Conservation (phyloP, 2,113 vertebrate genomes). For the Phalacrocorax carbo region DNA sequence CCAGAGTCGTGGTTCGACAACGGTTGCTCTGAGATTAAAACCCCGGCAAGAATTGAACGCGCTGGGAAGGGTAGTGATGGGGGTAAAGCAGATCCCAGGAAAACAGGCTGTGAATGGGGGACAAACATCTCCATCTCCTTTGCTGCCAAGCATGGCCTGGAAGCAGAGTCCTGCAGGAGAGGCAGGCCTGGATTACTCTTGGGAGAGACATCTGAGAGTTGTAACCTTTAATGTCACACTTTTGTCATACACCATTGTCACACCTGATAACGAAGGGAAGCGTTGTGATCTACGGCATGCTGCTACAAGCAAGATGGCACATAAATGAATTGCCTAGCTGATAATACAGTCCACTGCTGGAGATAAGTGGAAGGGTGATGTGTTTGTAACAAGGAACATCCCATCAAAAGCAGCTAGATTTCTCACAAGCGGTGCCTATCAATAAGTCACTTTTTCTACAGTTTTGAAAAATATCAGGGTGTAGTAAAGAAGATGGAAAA, state of each 20-base stretch:
- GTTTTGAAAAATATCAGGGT: background rate
- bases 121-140: no score
- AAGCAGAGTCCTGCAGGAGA: background rate
- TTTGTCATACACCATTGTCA: background rate
- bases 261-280: background rate
- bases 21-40: background rate
- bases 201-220: background rate
- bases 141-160: no score
- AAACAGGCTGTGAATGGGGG: background rate
- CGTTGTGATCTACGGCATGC: background rate
- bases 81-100: background rate
- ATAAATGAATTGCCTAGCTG: background rate
- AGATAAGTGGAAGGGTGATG: background rate
- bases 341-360: background rate
- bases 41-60: background rate
- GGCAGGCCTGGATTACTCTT: background rate
- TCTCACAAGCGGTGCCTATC: background rate
- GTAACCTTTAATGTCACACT: background rate
- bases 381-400: background rate
- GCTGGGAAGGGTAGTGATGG: background rate
- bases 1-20: background rate
- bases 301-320: background rate
- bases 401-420: background rate
- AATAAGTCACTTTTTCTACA: background rate
- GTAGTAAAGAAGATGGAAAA: background rate